Conservation (phyloP, 2,888 invertebrate species). For the Xestoiulus laeticollis region DNA sequence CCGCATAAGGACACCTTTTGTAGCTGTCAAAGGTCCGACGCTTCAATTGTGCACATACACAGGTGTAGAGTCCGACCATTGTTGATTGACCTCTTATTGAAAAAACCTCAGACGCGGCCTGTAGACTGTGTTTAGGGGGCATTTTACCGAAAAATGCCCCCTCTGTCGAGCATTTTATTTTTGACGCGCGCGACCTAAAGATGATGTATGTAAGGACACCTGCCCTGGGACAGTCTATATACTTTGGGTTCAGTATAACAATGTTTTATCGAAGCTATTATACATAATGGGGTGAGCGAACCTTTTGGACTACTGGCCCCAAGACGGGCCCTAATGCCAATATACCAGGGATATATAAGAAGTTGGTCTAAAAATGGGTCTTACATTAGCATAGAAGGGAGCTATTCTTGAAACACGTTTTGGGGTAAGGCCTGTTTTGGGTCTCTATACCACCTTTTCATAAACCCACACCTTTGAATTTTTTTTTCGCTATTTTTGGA, state of each 20-base stretch:
- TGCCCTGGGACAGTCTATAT: not conserved
- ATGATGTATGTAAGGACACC: not conserved
- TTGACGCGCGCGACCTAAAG: not conserved
- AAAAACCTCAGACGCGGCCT: constrained; percentile 24
- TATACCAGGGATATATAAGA: not conserved
- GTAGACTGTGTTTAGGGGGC: not conserved
- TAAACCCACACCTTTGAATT: not conserved
- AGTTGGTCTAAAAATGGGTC: not conserved
- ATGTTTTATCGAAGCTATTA: constrained; percentile 8
- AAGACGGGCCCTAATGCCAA: constrained; percentile 15
- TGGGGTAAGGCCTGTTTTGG: not conserved
- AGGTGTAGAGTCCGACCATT: not conserved
- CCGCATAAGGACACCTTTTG: constrained; percentile 34
- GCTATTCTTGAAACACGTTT: not conserved
- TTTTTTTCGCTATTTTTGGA: not conserved
- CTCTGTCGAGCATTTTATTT: not conserved
- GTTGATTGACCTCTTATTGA: constrained; percentile 27
- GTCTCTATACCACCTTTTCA: not conserved
- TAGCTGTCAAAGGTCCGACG: not conserved
- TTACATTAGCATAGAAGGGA: not conserved
- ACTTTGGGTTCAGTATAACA: not conserved
- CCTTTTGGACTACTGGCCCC: not conserved
- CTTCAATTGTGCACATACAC: not conserved
- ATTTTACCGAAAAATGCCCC: constrained; percentile 32
- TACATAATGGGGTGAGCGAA: constrained; percentile 37